phyloP scores from a whole-genome alignment of 2,797 vertebrate species.

The Momotus momota region DNA sequence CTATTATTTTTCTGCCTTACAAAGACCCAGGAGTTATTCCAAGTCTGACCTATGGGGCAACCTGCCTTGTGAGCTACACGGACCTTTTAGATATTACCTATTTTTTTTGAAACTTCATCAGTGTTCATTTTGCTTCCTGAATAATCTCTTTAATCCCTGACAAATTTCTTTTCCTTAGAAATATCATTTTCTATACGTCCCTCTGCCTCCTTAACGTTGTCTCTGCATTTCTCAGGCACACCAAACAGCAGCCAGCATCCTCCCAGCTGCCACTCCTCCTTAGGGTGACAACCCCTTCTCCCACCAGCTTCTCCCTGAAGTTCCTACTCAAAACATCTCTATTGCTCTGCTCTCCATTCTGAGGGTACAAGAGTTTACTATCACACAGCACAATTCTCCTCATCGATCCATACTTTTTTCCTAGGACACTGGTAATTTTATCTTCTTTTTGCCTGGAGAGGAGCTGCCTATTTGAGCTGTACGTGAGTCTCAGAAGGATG shows the following conservation, averaged over 20 bases:
- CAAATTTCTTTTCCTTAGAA: background rate
- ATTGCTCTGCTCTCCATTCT: background rate
- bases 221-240: background rate
- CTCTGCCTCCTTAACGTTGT: background rate
- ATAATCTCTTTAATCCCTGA: background rate
- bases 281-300: background rate
- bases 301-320: background rate
- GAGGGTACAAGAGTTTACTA: background rate
- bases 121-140: background rate
- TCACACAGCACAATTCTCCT: background rate
- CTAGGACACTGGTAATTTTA: background rate
- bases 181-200: background rate
- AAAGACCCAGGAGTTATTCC: background rate
- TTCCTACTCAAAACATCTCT: background rate
- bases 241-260: background rate
- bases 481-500: background rate
- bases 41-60: background rate
- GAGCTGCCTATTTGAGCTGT: background rate
- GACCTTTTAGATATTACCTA: background rate
- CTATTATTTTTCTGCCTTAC: background rate
- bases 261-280: background rate
- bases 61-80: background rate
- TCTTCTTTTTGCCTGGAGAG: background rate
- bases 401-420: background rate
- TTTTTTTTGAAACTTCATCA: background rate